phyloP scores from a whole-genome alignment of 2,888 invertebrate species.

The Chymomyza caudatula region DNA sequence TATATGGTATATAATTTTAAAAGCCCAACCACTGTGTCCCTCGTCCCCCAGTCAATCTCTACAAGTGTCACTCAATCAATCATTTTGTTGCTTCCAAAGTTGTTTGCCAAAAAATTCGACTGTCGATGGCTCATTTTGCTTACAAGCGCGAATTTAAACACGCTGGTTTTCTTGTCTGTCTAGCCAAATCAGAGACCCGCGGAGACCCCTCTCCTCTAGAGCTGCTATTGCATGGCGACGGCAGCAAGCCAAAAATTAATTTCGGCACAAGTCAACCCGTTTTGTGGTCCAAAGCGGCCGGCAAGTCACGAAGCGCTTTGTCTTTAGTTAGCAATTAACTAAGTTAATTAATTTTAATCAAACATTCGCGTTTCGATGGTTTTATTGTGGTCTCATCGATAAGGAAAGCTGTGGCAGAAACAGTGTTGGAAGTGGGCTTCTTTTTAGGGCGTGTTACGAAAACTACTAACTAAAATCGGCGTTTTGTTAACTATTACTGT shows the following conservation, averaged over 20 bases:
- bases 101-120: not conserved
- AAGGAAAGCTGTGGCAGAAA: not conserved
- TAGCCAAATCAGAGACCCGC: not conserved
- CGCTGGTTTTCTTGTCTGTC: not conserved
- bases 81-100: conserved; percentile 8
- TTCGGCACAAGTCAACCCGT: conserved; percentile 21
- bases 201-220: not conserved
- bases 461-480: not conserved
- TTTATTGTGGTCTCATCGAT: not conserved
- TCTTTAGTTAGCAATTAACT: not conserved
- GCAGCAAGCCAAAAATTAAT: conserved; percentile 1
- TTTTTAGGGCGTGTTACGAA: not conserved
- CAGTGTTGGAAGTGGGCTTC: not conserved
- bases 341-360: conserved; percentile 7
- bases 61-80: conserved; percentile 9
- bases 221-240: not conserved
- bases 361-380: not conserved
- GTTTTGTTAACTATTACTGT: not conserved
- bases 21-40: not conserved
- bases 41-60: not conserved
- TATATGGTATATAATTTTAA: not conserved
- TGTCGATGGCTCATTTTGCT: not conserved
- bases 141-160: conserved; percentile 4
- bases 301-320: not conserved
- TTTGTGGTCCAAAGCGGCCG: not conserved